Percentiles rank a stretch among this genome's conserved stretches.
These are phyloP conservation scores for Hyposoter dolosus DNA, from an alignment of 2,888 invertebrate species.

Conservation along the genomic window DNA sequence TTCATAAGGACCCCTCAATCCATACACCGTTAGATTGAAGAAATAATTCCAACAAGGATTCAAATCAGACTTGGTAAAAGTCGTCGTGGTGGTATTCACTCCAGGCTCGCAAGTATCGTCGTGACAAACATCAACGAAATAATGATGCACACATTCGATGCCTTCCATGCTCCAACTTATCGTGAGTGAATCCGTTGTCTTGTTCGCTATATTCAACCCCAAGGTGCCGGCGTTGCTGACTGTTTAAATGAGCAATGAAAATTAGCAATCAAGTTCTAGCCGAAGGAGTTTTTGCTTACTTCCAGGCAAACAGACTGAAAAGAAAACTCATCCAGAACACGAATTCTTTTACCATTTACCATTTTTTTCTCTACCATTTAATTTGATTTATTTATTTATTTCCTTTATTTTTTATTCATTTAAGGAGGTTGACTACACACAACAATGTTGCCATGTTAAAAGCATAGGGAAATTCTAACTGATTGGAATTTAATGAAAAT, in stretches of 20 bases:
- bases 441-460: too few species aligned
- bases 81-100: constrained; percentile 29
- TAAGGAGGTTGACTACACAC: too few species aligned
- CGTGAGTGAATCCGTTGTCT: constrained; percentile 59
- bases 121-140: constrained; percentile 63
- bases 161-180: constrained; percentile 67
- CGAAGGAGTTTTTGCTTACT: not conserved
- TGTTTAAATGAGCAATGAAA: constrained; percentile 2
- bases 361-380: too few species aligned
- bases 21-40: constrained; percentile 67
- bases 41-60: constrained; percentile 67
- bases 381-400: too few species aligned
- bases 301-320: not conserved
- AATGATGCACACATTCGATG: constrained; percentile 62
- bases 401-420: too few species aligned
- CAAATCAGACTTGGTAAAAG: constrained; percentile 64
- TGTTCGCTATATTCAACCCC: constrained; percentile 50
- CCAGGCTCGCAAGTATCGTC: constrained; percentile 34
- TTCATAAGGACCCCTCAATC: constrained; percentile 52
- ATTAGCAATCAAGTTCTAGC: not conserved
- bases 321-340: not conserved
- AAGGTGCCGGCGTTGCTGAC: constrained; percentile 55
- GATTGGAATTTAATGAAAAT: too few species aligned
- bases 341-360: constrained; percentile 61
- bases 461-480: too few species aligned